Evolutionary conservation across 1,140 invertebrate genomes (phyloP).

Genomic region (Ridgeia piscesae): DNA sequence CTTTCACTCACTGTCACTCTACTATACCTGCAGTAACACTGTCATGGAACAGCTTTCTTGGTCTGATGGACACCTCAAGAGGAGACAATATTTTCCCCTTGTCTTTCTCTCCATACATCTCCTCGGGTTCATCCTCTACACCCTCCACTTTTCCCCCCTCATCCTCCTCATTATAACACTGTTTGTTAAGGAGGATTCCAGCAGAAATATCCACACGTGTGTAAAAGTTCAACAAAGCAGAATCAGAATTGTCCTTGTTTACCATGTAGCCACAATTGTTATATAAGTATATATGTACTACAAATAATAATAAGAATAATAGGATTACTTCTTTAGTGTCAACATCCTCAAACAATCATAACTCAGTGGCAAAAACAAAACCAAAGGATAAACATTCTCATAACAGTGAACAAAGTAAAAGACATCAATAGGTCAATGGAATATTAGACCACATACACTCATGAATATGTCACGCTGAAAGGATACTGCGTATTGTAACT

Average conservation of each 20-base stretch:
- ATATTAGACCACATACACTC: background rate
- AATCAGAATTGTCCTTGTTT: background rate
- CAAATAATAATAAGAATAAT: too few relatives aligned
- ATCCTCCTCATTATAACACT: background rate
- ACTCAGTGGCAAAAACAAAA: too few relatives aligned
- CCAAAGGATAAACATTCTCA: too few relatives aligned
- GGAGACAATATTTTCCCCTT: background rate
- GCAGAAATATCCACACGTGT: background rate
- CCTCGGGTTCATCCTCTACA: background rate
- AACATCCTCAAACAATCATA: too few relatives aligned
- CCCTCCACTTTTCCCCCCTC: background rate
- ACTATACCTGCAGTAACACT: background rate
- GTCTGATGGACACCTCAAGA: background rate
- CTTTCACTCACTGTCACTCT: background rate
- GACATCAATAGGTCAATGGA: too few relatives aligned
- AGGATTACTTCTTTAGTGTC: too few relatives aligned
- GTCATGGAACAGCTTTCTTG: background rate
- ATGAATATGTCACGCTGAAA: background rate
- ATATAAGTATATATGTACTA: background rate
- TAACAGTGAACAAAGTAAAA: too few relatives aligned
- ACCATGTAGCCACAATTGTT: background rate
- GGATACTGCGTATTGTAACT: background rate
- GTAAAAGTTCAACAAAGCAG: background rate
- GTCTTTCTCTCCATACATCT: background rate
- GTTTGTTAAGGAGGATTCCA: background rate